Evolutionary conservation across 2,888 invertebrate genomes (phyloP).

Genomic region (Athetis lepigone): DNA sequence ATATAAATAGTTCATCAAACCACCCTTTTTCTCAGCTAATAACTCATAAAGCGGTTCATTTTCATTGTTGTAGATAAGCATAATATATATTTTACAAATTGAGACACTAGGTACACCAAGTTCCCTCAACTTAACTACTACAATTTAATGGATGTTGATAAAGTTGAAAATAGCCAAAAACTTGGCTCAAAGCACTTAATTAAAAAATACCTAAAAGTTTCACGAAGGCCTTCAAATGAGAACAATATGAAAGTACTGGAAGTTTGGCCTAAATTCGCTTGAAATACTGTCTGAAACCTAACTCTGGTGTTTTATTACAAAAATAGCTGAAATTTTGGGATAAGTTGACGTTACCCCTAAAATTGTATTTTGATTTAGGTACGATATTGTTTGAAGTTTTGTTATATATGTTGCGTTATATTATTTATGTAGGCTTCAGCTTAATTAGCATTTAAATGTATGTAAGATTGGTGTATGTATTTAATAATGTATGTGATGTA

Average conservation of each 20-base stretch:
- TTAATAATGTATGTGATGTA: no score
- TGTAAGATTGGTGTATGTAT: no score
- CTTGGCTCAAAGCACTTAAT: constrained; percentile 29
- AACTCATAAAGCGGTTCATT: no score
- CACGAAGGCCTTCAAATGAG: constrained; percentile 15
- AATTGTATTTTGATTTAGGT: background rate
- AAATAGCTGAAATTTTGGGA: constrained; percentile 13
- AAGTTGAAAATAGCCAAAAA: constrained; percentile 1
- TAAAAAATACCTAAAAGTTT: constrained; percentile 48
- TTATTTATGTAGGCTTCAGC: no score
- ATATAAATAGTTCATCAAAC: no score
- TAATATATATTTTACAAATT: no score
- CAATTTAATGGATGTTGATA: background rate
- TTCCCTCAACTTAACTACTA: background rate
- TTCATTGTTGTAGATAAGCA: no score
- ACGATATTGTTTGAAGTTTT: no score
- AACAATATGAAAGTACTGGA: constrained; percentile 40
- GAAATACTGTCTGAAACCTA: constrained; percentile 11
- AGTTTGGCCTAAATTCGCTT: background rate
- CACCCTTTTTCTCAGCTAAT: no score
- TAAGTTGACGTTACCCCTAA: background rate
- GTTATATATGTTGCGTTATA: no score
- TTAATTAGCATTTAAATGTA: no score
- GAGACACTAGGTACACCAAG: no score
- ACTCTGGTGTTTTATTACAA: background rate